Evolutionary conservation across 2,113 vertebrate genomes (phyloP).

Genomic region (Gavialis gangeticus): DNA sequence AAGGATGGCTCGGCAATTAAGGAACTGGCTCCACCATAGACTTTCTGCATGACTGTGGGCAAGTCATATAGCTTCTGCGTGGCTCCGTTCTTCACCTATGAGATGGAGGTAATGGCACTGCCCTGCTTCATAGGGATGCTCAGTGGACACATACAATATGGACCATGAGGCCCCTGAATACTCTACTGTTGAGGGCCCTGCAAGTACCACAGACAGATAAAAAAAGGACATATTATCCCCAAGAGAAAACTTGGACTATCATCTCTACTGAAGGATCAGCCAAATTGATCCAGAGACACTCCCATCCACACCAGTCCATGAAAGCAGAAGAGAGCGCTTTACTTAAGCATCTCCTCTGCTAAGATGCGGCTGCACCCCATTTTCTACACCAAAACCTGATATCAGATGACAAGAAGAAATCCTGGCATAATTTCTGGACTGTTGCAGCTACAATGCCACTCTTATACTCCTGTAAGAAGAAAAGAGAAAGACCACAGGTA

Average conservation of each 20-base stretch:
- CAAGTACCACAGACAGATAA: not conserved
- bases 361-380: not conserved
- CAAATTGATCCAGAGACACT: not conserved
- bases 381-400: not conserved
- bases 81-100: not conserved
- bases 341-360: not conserved
- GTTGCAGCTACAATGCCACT: no score
- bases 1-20: not conserved
- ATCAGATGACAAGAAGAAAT: not conserved
- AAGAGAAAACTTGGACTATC: not conserved
- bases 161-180: not conserved
- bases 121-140: not conserved
- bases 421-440: no score
- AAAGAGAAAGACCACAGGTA: not conserved
- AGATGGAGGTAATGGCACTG: not conserved
- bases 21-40: not conserved
- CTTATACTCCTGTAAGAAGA: no score
- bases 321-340: not conserved
- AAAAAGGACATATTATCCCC: not conserved
- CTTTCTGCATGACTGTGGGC: not conserved
- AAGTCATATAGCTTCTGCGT: not conserved
- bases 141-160: not conserved
- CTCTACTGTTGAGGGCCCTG: not conserved
- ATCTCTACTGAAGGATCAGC: not conserved
- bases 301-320: not conserved